These are phyloP conservation scores for Salmo trutta DNA, from an alignment of 2,797 vertebrate genomes.

Conservation along the genomic window DNA sequence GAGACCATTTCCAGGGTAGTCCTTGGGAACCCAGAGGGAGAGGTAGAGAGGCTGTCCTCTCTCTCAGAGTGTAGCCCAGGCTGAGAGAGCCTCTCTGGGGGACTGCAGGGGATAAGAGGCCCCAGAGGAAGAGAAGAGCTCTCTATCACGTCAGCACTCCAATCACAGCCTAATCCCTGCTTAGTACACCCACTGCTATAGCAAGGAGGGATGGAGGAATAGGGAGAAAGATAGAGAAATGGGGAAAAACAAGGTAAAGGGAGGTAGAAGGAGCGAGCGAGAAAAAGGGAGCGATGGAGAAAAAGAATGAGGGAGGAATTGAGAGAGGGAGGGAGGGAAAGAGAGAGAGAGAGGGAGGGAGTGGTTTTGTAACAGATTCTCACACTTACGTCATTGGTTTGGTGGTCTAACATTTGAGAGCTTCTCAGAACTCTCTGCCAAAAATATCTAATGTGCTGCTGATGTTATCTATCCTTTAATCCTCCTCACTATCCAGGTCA, in stretches of 20 bases:
- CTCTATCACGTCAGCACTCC: constrained; percentile 75
- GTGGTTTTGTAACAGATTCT: neutral
- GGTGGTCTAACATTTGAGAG: constrained; percentile 15
- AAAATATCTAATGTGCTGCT: constrained; percentile 31
- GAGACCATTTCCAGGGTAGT: constrained; percentile 56
- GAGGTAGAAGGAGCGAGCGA: neutral
- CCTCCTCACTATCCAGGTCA: constrained; percentile 35
- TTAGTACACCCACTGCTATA: constrained; percentile 75
- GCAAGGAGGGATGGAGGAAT: constrained; percentile 32
- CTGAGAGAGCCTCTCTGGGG: constrained; percentile 69
- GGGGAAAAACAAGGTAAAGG: constrained; percentile 17
- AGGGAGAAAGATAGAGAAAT: constrained; percentile 3
- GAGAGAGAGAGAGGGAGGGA: constrained; percentile 19
- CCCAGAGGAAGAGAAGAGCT: constrained; percentile 65
- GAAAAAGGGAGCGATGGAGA: neutral
- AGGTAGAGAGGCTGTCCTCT: constrained; percentile 63
- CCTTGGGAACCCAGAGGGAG: constrained; percentile 39
- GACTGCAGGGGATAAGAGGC: constrained; percentile 69
- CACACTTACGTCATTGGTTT: constrained; percentile 1
- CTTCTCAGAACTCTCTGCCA: constrained; percentile 17
- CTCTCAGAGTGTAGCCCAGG: constrained; percentile 67
- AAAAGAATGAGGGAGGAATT: neutral
- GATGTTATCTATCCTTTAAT: neutral
- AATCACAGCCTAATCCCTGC: constrained; percentile 77
- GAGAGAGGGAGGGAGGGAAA: constrained; percentile 29